Conservation (phyloP, 2,797 vertebrate genomes). For the Pampus argenteus region DNA sequence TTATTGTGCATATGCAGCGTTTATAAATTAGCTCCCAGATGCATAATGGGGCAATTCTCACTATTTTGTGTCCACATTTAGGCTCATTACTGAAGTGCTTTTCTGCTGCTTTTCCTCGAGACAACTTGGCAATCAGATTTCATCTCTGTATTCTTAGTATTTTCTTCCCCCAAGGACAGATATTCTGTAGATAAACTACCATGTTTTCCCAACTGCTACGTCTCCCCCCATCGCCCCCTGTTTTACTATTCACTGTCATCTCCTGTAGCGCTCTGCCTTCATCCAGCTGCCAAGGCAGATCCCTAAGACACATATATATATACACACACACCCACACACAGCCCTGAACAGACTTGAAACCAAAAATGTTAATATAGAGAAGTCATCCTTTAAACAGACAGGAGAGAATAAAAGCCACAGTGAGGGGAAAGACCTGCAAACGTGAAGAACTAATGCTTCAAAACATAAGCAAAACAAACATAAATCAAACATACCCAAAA, state of each 20-base stretch:
- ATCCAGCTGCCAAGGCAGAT: slow-evolving; percentile 59
- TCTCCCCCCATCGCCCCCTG: slow-evolving; percentile 28
- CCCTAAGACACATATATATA: slow-evolving; percentile 39
- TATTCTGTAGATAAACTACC: slow-evolving; percentile 51
- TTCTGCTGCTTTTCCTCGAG: slow-evolving; percentile 30
- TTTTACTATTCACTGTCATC: slow-evolving; percentile 69
- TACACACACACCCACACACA: slow-evolving; percentile 34
- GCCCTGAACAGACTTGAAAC: slow-evolving; percentile 42
- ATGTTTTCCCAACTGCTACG: slow-evolving; percentile 64
- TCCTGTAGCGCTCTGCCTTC: slow-evolving; percentile 53
- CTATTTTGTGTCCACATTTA: slow-evolving; percentile 32
- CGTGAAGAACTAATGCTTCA: slow-evolving; percentile 1
- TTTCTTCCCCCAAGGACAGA: slow-evolving; percentile 49
- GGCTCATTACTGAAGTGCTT: slow-evolving; percentile 35
- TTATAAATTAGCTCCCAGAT: slow-evolving; percentile 46
- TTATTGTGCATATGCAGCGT: slow-evolving; percentile 19
- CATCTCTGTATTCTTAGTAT: slow-evolving; percentile 36
- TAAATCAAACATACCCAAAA: slow-evolving; percentile 1
- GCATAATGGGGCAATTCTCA: slow-evolving; percentile 28
- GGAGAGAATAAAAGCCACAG: slow-evolving; percentile 21
- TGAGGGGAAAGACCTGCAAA: slow-evolving; percentile 11
- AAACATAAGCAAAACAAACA: slow-evolving; percentile 15
- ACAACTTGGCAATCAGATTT: slow-evolving; percentile 48
- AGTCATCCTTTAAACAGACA: slow-evolving; percentile 17
- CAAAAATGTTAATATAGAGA: slow-evolving; percentile 40